Evolutionary conservation across 2,888 invertebrate species (phyloP), one percentile per base, ranked within the genome.

Genomic region (Andricus curvator): DNA sequence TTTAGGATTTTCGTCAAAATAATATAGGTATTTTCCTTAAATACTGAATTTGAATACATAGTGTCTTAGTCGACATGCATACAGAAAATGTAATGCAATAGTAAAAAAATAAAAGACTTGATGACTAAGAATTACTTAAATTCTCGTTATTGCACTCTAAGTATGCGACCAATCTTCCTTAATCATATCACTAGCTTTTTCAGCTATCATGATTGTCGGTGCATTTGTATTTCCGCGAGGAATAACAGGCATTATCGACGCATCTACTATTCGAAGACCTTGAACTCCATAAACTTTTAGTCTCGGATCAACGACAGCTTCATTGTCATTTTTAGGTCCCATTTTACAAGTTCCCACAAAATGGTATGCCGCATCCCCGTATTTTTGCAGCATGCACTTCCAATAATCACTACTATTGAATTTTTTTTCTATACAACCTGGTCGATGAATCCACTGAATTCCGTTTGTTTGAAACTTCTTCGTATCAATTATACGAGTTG

Each of bases 181-280:
- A 80, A 97, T 95, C 88, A 97, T 93, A 93, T 97, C 98, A 0
- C 97, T 95, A 6, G 97, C 97, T 91, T 97, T 98, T 89, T 98
- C 98, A 0, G 95, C 98, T 48, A 98, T 97, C 98, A 98, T 98
- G 76, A 98, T 97, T 20, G 96, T 96, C 0, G 98, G 97, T 0
- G 98, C 98, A 91, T 98, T 97, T 0, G 98, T 98, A 89, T 98
- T 98, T 11, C 98, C 98, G 88, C 97, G 97, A 41, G 96, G 96
- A 86, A 98, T 97, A 2, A 96, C 96, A 0, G 98, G 98, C 97
- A 98, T 98, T 85, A 98, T 95, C 87, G 97, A 97, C 41, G 97
- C 97, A 90, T 98, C 98, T 85, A 97, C 96, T 22, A 98, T 97
- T 83, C 98, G 94, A 37, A 98, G 93, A 15, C 97, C 96, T 78